These are phyloP conservation scores for Falcaria lacertinaria DNA, from an alignment of 2,888 invertebrate species.

Conservation along the genomic window DNA sequence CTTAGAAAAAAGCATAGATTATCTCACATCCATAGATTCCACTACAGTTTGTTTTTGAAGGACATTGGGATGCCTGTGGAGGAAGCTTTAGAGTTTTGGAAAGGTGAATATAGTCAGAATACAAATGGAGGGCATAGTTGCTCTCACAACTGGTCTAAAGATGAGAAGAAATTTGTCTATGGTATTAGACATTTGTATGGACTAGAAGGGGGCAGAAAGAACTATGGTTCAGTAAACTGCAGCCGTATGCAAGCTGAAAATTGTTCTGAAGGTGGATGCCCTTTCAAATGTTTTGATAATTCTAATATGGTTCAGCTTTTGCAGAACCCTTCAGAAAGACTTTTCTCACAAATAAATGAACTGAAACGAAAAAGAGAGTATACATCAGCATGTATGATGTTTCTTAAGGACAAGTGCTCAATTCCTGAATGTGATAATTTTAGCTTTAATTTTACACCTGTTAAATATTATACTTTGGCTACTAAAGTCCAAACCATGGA, in stretches of 20 bases:
- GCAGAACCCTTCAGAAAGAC: slow-evolving; percentile 24
- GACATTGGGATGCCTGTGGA: slow-evolving; percentile 84
- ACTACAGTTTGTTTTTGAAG: slow-evolving; percentile 85
- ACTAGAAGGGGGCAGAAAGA: slow-evolving; percentile 82
- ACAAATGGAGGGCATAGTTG: slow-evolving; percentile 70
- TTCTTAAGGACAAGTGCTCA: slow-evolving; percentile 27
- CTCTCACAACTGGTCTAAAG: slow-evolving; percentile 82
- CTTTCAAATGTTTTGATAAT: slow-evolving; percentile 80
- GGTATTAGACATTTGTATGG: slow-evolving; percentile 87
- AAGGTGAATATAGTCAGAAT: slow-evolving; percentile 79
- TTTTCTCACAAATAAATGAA: slow-evolving; percentile 47
- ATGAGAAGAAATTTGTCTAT: slow-evolving; percentile 82
- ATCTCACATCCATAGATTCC: slow-evolving; percentile 82
- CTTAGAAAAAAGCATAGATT: slow-evolving; percentile 80
- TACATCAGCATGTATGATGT: slow-evolving; percentile 49
- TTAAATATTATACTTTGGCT: slow-evolving; percentile 49
- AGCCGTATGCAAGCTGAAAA: slow-evolving; percentile 76
- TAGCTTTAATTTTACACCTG: slow-evolving; percentile 62
- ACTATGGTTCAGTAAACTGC: slow-evolving; percentile 81
- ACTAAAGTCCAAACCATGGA: slow-evolving; percentile 12
- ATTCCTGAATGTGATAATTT: slow-evolving; percentile 38
- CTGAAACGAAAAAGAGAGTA: slow-evolving; percentile 40
- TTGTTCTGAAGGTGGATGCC: slow-evolving; percentile 81
- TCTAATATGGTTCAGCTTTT: slow-evolving; percentile 55
- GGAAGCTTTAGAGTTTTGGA: slow-evolving; percentile 83